These are phyloP conservation scores for Stenurella melanura DNA, from an alignment of 2,888 invertebrate genomes.

Conservation along the genomic window DNA sequence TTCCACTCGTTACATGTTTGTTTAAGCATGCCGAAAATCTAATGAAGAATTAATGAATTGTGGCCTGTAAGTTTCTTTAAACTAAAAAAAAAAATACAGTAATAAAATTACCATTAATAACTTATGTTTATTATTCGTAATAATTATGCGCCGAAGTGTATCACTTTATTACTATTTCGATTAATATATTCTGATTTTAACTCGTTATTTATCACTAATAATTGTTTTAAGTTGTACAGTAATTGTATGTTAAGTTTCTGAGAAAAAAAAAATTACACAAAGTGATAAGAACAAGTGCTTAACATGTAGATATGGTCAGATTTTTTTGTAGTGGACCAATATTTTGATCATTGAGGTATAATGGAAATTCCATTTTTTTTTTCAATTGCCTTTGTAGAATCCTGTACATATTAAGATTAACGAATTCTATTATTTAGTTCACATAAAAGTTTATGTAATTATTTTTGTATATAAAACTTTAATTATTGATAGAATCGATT, in stretches of 20 bases:
- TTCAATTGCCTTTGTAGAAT: slow-evolving; percentile 43
- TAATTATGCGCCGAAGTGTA: neutral
- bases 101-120: neutral
- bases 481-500: slow-evolving; percentile 41
- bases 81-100: neutral
- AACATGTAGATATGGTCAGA: slow-evolving; percentile 61
- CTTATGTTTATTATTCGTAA: neutral
- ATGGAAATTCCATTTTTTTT: slow-evolving; percentile 46
- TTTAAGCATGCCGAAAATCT: too few species aligned
- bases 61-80: neutral
- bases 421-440: slow-evolving; percentile 34
- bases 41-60: too few species aligned
- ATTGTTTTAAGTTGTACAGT: slow-evolving; percentile 30
- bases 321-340: slow-evolving; percentile 69
- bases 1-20: too few species aligned
- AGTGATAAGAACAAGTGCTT: slow-evolving; percentile 64
- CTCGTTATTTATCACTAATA: slow-evolving; percentile 22
- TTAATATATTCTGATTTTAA: neutral
- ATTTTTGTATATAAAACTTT: slow-evolving; percentile 53
- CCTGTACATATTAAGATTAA: slow-evolving; percentile 41
- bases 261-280: slow-evolving; percentile 31
- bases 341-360: slow-evolving; percentile 41
- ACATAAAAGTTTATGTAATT: slow-evolving; percentile 51
- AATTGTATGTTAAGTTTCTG: slow-evolving; percentile 31
- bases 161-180: slow-evolving; percentile 1